A percentile compares a stretch with the other conserved stretches of the same genome.
Evolutionary conservation across 2,888 invertebrate genomes (phyloP).

Genomic region (Physocephala rufipes): DNA sequence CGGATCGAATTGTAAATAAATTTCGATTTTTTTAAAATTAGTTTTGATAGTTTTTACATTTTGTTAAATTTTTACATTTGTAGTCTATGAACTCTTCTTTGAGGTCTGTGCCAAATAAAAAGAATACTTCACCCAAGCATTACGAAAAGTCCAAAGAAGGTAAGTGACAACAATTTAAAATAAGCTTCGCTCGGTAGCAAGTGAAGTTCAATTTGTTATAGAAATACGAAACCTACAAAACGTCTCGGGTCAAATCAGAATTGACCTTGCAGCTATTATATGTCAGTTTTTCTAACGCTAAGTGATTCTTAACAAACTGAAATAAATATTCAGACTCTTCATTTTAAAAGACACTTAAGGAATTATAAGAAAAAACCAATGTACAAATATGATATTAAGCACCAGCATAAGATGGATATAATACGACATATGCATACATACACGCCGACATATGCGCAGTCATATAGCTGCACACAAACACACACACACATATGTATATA

Average conservation of each 20-base stretch:
- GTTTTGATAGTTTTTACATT: background rate
- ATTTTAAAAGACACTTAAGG: too few relatives aligned
- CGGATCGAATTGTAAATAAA: conserved; percentile 74
- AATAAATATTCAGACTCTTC: background rate
- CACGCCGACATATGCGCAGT: too few relatives aligned
- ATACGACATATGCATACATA: too few relatives aligned
- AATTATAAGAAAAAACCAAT: too few relatives aligned
- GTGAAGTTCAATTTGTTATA: conserved; percentile 10
- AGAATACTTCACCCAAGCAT: conserved; percentile 74
- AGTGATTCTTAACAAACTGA: background rate
- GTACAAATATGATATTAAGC: too few relatives aligned
- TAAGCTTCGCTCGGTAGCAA: conserved; percentile 2
- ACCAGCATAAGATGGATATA: too few relatives aligned
- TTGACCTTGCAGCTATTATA: conserved; percentile 9
- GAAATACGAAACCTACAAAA: conserved; percentile 6
- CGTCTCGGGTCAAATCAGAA: background rate
- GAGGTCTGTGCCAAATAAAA: conserved; percentile 69
- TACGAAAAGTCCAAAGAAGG: conserved; percentile 65
- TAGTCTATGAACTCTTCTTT: conserved; percentile 64
- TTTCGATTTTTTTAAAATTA: background rate
- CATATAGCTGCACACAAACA: too few relatives aligned
- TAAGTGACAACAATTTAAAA: conserved; percentile 51
- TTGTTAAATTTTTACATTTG: conserved; percentile 29
- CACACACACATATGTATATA: background rate
- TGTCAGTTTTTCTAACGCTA: background rate